These are phyloP conservation scores for Henricia sp. DNA, from an alignment of 53 echinoderm and acorn worm genomes.

Conservation along the genomic window DNA sequence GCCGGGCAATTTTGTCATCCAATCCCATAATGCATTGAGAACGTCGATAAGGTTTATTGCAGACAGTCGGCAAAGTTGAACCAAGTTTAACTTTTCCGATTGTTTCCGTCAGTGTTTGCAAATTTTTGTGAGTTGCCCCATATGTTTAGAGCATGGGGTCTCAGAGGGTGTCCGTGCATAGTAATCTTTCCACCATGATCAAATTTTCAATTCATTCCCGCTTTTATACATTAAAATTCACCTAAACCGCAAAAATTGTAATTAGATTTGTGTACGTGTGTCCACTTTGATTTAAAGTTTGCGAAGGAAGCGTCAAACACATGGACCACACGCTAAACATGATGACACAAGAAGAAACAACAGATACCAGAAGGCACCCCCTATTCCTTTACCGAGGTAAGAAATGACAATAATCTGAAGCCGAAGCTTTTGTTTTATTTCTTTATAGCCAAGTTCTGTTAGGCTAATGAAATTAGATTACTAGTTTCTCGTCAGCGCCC, in stretches of 20 bases:
- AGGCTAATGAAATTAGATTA: too few relatives aligned
- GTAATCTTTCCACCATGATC: background rate
- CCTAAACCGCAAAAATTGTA: too few relatives aligned
- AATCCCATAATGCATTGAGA: too few relatives aligned
- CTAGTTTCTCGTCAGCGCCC: too few relatives aligned
- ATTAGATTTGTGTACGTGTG: background rate
- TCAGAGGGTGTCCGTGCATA: background rate
- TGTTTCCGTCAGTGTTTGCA: background rate
- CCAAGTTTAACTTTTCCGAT: too few relatives aligned
- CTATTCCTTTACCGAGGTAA: constrained; percentile 24
- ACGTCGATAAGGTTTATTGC: too few relatives aligned
- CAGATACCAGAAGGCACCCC: constrained; percentile 7
- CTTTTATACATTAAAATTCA: too few relatives aligned
- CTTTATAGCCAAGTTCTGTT: too few relatives aligned
- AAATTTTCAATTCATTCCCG: too few relatives aligned
- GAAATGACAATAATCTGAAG: background rate
- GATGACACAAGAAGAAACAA: constrained; percentile 8
- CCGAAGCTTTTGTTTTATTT: background rate
- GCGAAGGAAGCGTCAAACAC: constrained; percentile 23
- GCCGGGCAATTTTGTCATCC: too few relatives aligned
- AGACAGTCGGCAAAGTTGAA: too few relatives aligned
- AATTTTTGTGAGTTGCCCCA: background rate
- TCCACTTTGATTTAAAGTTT: background rate
- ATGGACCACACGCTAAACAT: background rate
- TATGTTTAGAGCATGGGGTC: background rate